These are phyloP conservation scores for Oligia latruncula DNA, from an alignment of 2,888 invertebrate species.

Conservation along the genomic window DNA sequence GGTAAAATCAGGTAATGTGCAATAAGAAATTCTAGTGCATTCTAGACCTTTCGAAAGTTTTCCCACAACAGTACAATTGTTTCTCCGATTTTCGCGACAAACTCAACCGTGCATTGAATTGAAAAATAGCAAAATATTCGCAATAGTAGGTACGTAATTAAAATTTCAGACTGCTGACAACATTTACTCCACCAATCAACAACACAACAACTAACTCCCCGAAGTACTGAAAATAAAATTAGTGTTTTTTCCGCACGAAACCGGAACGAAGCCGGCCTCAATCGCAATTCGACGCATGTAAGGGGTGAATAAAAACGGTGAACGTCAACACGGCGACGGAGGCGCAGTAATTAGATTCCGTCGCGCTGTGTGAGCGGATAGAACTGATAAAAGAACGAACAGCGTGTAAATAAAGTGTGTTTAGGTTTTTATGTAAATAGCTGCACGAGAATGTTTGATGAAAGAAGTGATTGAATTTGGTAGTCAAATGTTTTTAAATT, in stretches of 20 bases:
- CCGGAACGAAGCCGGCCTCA: slow-evolving; percentile 52
- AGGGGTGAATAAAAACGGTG: slow-evolving; percentile 65
- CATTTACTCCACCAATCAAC: neutral
- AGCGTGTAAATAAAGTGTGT: slow-evolving; percentile 39
- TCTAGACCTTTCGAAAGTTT: too few relatives aligned
- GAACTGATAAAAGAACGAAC: slow-evolving; percentile 63
- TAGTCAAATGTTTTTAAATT: slow-evolving; percentile 8
- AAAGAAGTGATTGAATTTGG: neutral
- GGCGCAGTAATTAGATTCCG: slow-evolving; percentile 72
- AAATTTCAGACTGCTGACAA: neutral
- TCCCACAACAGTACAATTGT: too few relatives aligned
- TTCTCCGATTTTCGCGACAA: too few relatives aligned
- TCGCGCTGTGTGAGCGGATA: slow-evolving; percentile 51
- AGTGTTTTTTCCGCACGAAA: slow-evolving; percentile 46
- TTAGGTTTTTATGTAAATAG: slow-evolving; percentile 37
- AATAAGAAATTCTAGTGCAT: too few relatives aligned
- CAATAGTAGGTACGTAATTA: neutral
- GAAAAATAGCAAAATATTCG: neutral
- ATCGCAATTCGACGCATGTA: slow-evolving; percentile 65
- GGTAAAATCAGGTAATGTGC: too few relatives aligned
- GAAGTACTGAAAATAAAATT: slow-evolving; percentile 46
- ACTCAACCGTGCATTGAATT: too few relatives aligned
- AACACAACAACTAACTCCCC: slow-evolving; percentile 23
- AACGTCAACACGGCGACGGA: slow-evolving; percentile 65
- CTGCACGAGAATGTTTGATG: slow-evolving; percentile 3